Percentiles rank a stretch among this genome's conserved stretches.
These are phyloP conservation scores for Hyles lineata DNA, from an alignment of 2,888 invertebrate genomes.

Conservation along the genomic window DNA sequence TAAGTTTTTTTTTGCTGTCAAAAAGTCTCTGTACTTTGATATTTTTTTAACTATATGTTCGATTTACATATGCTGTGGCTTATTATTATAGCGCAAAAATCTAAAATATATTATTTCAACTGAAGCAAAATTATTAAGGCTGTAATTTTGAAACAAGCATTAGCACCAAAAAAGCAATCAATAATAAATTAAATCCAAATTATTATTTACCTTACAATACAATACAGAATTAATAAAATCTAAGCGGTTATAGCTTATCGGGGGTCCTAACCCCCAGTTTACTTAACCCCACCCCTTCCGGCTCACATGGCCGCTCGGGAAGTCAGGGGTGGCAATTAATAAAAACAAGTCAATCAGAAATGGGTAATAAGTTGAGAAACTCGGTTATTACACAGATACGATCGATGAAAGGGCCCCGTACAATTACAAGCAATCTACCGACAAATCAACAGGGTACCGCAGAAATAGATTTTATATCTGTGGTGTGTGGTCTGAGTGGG, in stretches of 20 bases:
- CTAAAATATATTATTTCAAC: too few species aligned
- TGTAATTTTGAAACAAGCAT: too few species aligned
- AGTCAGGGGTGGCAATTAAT: constrained; percentile 50
- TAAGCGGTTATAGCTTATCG: not conserved
- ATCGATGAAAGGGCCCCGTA: constrained; percentile 56
- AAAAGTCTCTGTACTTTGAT: too few species aligned
- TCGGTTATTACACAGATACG: constrained; percentile 63
- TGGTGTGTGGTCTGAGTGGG: constrained; percentile 47
- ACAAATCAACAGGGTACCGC: constrained; percentile 69
- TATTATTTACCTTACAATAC: not conserved
- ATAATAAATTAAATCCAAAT: too few species aligned
- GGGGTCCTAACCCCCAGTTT: constrained; percentile 36
- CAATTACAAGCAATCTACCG: constrained; percentile 65
- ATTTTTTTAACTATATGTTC: too few species aligned
- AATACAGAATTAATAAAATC: not conserved
- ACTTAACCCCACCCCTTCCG: constrained; percentile 35
- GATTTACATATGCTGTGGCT: too few species aligned
- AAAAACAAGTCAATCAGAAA: constrained; percentile 61
- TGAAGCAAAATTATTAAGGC: too few species aligned
- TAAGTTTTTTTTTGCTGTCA: too few species aligned
- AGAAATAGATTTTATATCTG: constrained; percentile 74
- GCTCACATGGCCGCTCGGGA: constrained; percentile 33
- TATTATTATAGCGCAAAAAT: too few species aligned
- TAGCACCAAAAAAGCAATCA: too few species aligned
- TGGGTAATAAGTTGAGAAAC: constrained; percentile 54